phyloP scores from a whole-genome alignment of 2,113 vertebrate species.

The Notechis scutatus region DNA sequence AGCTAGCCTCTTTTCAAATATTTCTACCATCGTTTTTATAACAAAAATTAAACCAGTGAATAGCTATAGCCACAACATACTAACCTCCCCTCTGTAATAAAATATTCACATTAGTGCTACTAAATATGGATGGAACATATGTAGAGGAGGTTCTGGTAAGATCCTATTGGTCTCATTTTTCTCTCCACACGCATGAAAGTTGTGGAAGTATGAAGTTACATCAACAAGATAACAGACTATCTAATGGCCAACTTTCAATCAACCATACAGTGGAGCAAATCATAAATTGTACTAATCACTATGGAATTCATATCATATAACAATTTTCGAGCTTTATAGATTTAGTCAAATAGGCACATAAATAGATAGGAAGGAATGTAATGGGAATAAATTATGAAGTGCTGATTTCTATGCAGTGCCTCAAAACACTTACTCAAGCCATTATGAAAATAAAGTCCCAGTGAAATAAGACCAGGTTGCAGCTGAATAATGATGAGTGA shows the following conservation, averaged over 20 bases:
- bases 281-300: background rate
- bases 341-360: background rate
- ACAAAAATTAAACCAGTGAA: conserved; percentile 42
- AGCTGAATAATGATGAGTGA: background rate
- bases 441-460: background rate
- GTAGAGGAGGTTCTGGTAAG: background rate
- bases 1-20: conserved; percentile 29
- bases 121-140: background rate
- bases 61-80: conserved; percentile 37
- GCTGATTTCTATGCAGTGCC: background rate
- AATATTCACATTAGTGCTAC: conserved; percentile 39
- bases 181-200: background rate
- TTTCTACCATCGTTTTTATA: conserved; percentile 26
- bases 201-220: background rate
- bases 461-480: background rate
- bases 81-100: conserved; percentile 39
- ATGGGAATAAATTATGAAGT: background rate
- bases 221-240: background rate
- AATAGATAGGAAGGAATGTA: background rate
- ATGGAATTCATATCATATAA: background rate
- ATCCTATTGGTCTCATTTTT: background rate
- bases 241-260: background rate
- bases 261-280: background rate
- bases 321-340: background rate
- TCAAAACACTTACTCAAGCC: background rate